These are phyloP conservation scores for Apodemus sylvaticus DNA, from an alignment of 2,113 vertebrate species.

Conservation along the genomic window DNA sequence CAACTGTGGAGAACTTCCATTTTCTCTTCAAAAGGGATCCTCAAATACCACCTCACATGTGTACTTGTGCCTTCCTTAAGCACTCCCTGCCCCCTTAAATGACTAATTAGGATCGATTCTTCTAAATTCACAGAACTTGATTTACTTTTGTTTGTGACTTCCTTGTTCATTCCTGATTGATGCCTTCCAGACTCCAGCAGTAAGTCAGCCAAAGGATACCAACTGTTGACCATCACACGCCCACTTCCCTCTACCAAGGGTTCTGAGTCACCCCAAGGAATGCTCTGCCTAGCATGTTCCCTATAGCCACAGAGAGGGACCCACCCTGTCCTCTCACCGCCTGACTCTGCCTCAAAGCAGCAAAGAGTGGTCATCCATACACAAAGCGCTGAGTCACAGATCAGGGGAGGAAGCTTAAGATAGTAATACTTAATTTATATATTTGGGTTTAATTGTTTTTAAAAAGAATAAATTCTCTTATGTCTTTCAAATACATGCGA, in stretches of 20 bases:
- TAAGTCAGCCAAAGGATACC: background rate
- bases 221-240: background rate
- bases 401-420: background rate
- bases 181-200: background rate
- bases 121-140: background rate
- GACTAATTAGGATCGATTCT: background rate
- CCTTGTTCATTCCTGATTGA: background rate
- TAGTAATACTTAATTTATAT: too few relatives aligned
- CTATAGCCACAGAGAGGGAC: background rate
- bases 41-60: too few relatives aligned
- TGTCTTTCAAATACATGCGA: background rate
- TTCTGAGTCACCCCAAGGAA: background rate
- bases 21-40: background rate
- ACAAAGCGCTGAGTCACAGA: background rate
- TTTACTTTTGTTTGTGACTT: background rate
- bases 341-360: background rate
- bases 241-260: background rate
- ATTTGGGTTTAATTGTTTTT: background rate
- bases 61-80: too few relatives aligned
- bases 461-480: background rate
- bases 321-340: background rate
- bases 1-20: background rate
- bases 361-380: background rate
- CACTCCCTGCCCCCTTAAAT: too few relatives aligned
- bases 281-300: background rate